A percentile compares a stretch with the other conserved stretches of the same genome.
These are phyloP conservation scores for Microtus pennsylvanicus DNA, from an alignment of 2,113 vertebrate species.

Conservation along the genomic window DNA sequence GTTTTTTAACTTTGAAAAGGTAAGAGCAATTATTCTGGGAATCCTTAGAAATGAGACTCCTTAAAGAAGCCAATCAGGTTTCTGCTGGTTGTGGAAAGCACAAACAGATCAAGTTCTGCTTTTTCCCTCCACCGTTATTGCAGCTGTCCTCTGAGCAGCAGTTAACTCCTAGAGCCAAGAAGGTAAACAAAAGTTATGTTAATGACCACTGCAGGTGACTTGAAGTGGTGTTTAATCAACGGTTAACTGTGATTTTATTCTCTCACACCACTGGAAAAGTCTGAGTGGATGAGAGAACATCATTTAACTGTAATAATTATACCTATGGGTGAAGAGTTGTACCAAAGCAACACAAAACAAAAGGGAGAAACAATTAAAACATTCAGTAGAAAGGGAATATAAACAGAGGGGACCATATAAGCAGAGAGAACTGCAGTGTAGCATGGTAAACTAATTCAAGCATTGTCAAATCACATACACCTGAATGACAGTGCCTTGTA, in stretches of 20 bases:
- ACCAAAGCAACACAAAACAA: conserved; percentile 20
- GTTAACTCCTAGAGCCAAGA: not conserved
- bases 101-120: not conserved
- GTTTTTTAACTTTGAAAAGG: not conserved
- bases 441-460: not conserved
- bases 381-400: not conserved
- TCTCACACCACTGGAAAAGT: not conserved
- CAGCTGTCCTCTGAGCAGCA: not conserved
- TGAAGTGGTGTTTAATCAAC: conserved; percentile 33
- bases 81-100: not conserved
- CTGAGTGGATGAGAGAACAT: not conserved
- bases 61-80: not conserved
- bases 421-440: not conserved
- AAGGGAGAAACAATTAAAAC: not conserved
- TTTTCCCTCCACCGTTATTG: not conserved
- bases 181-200: not conserved
- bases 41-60: not conserved
- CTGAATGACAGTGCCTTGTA: not conserved
- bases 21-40: not conserved
- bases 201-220: not conserved
- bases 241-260: conserved; percentile 16
- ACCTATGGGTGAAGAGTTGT: not conserved
- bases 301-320: conserved; percentile 22
- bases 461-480: conserved; percentile 13
- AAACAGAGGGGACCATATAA: not conserved